phyloP scores from a whole-genome alignment of 1,140 invertebrate genomes.

The Adelges cooleyi region DNA sequence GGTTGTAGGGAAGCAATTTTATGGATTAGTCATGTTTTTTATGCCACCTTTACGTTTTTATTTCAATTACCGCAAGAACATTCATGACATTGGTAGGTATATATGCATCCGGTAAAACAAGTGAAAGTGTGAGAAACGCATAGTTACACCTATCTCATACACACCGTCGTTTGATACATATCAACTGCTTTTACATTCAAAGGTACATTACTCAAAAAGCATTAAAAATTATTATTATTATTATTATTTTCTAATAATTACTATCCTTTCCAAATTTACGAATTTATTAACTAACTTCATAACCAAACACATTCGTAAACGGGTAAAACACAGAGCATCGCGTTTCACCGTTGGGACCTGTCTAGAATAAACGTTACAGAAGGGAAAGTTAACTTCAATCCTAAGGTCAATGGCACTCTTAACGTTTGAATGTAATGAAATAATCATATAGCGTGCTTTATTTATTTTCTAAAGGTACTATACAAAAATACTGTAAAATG shows the following conservation, averaged over 20 bases:
- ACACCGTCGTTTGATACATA: too few relatives aligned
- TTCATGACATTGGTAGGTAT: slow-evolving; percentile 16
- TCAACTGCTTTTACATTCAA: too few relatives aligned
- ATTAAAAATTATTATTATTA: too few relatives aligned
- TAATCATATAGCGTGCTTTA: background rate
- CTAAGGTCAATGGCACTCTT: slow-evolving; percentile 24
- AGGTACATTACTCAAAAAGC: too few relatives aligned
- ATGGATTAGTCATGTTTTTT: background rate
- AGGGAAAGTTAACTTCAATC: slow-evolving; percentile 23
- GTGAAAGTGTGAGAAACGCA: slow-evolving; percentile 25
- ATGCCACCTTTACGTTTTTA: background rate
- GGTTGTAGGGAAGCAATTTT: background rate
- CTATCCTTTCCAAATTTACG: too few relatives aligned
- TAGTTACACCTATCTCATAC: background rate
- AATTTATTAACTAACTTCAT: too few relatives aligned
- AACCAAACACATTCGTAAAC: background rate
- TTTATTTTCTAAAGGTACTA: background rate
- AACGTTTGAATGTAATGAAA: slow-evolving; percentile 13
- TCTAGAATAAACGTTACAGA: slow-evolving; percentile 23
- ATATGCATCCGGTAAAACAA: slow-evolving; percentile 19
- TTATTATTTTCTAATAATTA: too few relatives aligned
- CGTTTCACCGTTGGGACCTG: slow-evolving; percentile 23
- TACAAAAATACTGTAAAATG: too few relatives aligned
- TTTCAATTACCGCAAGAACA: slow-evolving; percentile 4
- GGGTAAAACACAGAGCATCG: background rate